phyloP scores from a whole-genome alignment of 2,888 invertebrate species.

The Cerastis rubricosa region DNA sequence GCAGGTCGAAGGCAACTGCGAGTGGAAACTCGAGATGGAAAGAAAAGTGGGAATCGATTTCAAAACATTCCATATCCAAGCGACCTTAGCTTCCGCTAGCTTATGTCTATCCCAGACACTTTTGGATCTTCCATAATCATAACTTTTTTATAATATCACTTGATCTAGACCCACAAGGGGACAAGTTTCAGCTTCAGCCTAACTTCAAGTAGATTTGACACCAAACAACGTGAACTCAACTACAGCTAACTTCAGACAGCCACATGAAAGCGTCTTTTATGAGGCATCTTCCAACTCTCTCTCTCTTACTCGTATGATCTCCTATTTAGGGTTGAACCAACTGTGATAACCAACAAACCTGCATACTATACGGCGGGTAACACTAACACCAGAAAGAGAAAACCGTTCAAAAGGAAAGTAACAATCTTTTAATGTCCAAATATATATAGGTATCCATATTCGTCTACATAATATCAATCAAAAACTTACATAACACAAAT shows the following conservation, averaged over 20 bases:
- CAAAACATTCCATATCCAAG: background rate
- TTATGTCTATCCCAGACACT: background rate
- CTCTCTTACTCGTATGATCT: background rate
- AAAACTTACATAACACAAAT: slow-evolving; percentile 45
- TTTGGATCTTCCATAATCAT: background rate
- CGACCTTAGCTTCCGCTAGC: background rate
- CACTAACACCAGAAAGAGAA: background rate
- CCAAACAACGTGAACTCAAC: background rate
- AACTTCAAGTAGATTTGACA: background rate
- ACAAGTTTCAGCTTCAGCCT: background rate
- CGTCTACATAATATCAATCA: slow-evolving; percentile 38
- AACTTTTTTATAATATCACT: background rate
- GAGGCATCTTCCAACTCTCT: background rate
- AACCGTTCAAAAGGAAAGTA: slow-evolving; percentile 26
- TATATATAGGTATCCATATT: background rate
- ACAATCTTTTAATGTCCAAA: slow-evolving; percentile 9
- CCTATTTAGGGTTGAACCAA: background rate
- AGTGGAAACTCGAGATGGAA: background rate
- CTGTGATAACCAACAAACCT: background rate
- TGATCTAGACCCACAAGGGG: background rate
- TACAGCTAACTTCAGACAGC: background rate
- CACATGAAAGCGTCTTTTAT: background rate
- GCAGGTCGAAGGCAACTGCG: background rate
- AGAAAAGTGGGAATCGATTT: background rate
- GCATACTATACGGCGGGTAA: background rate